A percentile compares a stretch with the other conserved stretches of the same genome.
Conservation (phyloP, 2,888 invertebrate species). For the Machimus rusticus region DNA sequence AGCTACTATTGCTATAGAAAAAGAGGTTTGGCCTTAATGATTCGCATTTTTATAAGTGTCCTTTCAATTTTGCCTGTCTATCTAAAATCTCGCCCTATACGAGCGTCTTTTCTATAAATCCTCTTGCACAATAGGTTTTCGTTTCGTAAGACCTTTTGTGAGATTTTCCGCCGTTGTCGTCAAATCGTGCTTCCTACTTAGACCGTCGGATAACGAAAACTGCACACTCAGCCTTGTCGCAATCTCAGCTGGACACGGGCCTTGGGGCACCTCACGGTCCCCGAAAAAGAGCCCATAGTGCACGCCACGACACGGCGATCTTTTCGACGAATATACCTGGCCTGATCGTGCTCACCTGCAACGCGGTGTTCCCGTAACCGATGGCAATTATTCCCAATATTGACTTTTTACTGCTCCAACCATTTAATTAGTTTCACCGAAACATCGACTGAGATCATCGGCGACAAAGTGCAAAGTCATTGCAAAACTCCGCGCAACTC, state of each 20-base stretch:
- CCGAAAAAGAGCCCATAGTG: not conserved
- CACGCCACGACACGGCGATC: not conserved
- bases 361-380: not conserved
- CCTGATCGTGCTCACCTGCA: not conserved
- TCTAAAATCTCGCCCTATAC: not conserved
- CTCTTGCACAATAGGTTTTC: not conserved
- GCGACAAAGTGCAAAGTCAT: conserved; percentile 9
- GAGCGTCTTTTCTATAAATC: not conserved
- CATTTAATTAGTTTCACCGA: conserved; percentile 45
- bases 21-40: no score
- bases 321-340: not conserved
- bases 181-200: not conserved
- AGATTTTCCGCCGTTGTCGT: not conserved
- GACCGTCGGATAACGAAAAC: not conserved
- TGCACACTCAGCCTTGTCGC: not conserved
- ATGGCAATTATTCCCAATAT: not conserved
- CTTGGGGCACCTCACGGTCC: not conserved
- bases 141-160: not conserved
- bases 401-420: conserved; percentile 14
- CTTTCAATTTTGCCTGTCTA: not conserved
- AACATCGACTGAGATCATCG: conserved; percentile 41
- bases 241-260: not conserved
- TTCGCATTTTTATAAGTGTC: no score
- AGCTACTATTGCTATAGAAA: no score
- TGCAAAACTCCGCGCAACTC: not conserved